Percentiles rank a stretch among this genome's conserved stretches.
phyloP scores from a whole-genome alignment of 2,888 invertebrate species.

The Cantharis nigra region DNA sequence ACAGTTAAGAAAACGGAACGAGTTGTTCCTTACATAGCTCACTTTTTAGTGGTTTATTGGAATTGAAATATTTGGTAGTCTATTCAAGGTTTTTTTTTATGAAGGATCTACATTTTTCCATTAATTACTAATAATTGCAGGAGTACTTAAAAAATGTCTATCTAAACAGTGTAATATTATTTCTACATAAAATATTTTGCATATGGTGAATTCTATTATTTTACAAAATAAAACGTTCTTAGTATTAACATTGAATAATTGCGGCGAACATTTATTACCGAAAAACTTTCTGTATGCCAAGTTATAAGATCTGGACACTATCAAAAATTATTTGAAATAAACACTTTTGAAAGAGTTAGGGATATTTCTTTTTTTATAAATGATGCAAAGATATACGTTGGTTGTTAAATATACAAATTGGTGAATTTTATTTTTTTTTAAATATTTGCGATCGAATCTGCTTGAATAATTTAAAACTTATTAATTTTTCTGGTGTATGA shows the following conservation, averaged over 20 bases:
- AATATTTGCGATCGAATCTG: neutral
- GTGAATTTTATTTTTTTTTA: neutral
- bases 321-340: neutral
- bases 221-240: neutral
- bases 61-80: neutral
- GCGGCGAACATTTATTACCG: neutral
- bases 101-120: neutral
- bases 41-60: neutral
- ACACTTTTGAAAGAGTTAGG: neutral
- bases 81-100: neutral
- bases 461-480: neutral
- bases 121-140: neutral
- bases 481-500: no score
- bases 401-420: neutral
- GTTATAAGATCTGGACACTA: neutral
- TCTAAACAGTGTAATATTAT: neutral
- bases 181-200: neutral
- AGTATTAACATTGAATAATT: neutral
- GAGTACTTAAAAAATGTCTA: neutral
- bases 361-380: no score
- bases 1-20: neutral
- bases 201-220: neutral
- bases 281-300: neutral
- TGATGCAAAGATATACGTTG: neutral
- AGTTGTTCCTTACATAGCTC: neutral